Evolutionary conservation across 2,113 vertebrate species (phyloP).

Genomic region (Psilopsiagon aymara): DNA sequence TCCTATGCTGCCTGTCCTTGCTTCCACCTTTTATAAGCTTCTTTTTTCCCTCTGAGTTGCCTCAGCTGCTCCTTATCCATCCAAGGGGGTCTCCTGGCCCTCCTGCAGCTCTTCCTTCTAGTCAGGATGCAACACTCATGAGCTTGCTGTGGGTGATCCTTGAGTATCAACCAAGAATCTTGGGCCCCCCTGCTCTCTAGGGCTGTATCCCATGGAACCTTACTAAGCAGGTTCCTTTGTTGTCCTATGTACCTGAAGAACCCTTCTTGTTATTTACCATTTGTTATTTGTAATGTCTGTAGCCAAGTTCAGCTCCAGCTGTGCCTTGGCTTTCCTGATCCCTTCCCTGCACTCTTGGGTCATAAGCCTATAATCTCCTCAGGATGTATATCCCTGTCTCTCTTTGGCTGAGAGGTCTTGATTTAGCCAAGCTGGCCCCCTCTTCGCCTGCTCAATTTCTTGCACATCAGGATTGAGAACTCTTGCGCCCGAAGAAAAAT

Average conservation of each 20-base stretch:
- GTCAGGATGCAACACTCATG: too few relatives aligned
- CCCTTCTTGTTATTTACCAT: not conserved
- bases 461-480: not conserved
- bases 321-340: not conserved
- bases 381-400: not conserved
- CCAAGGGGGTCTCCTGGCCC: too few relatives aligned
- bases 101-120: too few relatives aligned
- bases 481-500: not conserved
- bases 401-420: not conserved
- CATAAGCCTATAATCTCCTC: not conserved
- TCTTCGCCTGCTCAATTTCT: not conserved
- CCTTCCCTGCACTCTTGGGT: fast-evolving
- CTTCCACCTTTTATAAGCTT: too few relatives aligned
- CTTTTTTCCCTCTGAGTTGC: too few relatives aligned
- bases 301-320: not conserved
- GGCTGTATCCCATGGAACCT: too few relatives aligned
- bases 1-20: too few relatives aligned
- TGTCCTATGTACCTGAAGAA: not conserved
- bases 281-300: not conserved
- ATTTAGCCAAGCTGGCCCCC: not conserved
- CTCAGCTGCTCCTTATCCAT: too few relatives aligned
- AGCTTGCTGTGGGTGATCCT: too few relatives aligned
- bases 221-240: not conserved
- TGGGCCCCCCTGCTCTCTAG: too few relatives aligned
- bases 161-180: too few relatives aligned